Conservation (phyloP, 2,113 vertebrate species). For the Danionella cerebrum region DNA sequence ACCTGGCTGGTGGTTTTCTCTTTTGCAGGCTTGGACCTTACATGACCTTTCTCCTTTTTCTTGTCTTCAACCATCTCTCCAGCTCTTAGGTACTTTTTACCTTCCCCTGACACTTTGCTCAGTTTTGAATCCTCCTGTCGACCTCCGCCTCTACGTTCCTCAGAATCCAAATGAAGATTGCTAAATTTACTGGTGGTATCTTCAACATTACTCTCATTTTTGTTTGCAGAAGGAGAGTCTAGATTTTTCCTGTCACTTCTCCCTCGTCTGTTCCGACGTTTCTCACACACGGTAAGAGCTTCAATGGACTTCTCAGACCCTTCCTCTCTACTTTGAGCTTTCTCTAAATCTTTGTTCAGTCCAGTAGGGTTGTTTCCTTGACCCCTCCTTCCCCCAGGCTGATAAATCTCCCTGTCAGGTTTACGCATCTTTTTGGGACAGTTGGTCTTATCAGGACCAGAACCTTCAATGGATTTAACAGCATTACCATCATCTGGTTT, state of each 20-base stretch:
- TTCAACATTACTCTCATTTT: conserved; percentile 36
- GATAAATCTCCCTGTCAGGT: conserved; percentile 90
- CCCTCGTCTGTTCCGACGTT: conserved; percentile 26
- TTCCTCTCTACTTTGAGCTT: conserved; percentile 36
- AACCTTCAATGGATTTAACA: conserved; percentile 34
- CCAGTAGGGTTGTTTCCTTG: conserved; percentile 51
- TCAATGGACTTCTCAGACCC: neutral
- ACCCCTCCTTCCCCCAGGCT: conserved; percentile 78
- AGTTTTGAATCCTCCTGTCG: conserved; percentile 31
- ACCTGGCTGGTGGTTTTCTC: conserved; percentile 47
- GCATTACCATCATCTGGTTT: neutral
- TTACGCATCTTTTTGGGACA: conserved; percentile 74
- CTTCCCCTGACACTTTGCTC: conserved; percentile 48
- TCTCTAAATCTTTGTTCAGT: conserved; percentile 47
- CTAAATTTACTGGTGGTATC: conserved; percentile 64
- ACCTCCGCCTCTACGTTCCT: conserved; percentile 15
- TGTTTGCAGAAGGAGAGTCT: neutral
- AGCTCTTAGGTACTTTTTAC: conserved; percentile 48
- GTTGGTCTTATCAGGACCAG: conserved; percentile 42
- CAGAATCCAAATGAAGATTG: conserved; percentile 62
- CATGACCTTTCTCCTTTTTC: conserved; percentile 49
- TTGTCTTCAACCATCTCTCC: conserved; percentile 20
- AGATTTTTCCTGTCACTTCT: conserved; percentile 32
- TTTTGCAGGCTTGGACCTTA: conserved; percentile 40
- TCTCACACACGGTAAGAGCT: conserved; percentile 4